Percentiles rank a stretch among this genome's conserved stretches.
Evolutionary conservation across 2,113 vertebrate species (phyloP).

Genomic region (Heptranchias perlo): DNA sequence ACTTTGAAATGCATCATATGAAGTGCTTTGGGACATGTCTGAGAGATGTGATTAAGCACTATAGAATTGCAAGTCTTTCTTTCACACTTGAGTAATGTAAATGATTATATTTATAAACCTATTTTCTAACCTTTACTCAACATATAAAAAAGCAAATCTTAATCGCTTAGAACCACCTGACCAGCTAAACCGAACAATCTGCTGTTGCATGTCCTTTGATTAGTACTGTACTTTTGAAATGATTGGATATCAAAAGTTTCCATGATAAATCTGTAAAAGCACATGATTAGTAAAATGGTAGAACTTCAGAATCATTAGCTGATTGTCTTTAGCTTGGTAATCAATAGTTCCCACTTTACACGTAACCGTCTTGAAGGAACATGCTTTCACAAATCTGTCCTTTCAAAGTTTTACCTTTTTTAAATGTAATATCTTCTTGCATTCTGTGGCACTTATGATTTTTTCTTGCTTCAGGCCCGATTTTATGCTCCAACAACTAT

Average conservation of each 20-base stretch:
- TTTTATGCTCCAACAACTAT: slow-evolving; percentile 72
- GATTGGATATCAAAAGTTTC: not conserved
- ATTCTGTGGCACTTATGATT: not conserved
- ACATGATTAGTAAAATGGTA: not conserved
- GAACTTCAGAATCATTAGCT: not conserved
- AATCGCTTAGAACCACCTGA: not conserved
- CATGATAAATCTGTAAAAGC: not conserved
- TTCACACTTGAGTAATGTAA: not conserved
- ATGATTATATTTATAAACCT: not conserved
- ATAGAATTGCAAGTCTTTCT: not conserved
- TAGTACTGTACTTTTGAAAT: too few species aligned
- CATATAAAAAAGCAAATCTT: not conserved
- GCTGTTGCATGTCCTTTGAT: not conserved
- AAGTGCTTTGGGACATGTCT: too few species aligned
- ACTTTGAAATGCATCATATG: too few species aligned
- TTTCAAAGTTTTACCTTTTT: too few species aligned
- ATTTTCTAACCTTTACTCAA: not conserved
- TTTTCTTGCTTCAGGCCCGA: slow-evolving; percentile 53
- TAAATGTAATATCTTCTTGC: too few species aligned
- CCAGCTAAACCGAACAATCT: not conserved
- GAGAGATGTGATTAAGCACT: too few species aligned
- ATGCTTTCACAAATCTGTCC: not conserved
- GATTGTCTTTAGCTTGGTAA: not conserved
- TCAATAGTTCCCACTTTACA: not conserved
- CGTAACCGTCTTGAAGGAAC: not conserved